phyloP scores from a whole-genome alignment of 2,113 vertebrate genomes.

The Ploceus nigricollis region DNA sequence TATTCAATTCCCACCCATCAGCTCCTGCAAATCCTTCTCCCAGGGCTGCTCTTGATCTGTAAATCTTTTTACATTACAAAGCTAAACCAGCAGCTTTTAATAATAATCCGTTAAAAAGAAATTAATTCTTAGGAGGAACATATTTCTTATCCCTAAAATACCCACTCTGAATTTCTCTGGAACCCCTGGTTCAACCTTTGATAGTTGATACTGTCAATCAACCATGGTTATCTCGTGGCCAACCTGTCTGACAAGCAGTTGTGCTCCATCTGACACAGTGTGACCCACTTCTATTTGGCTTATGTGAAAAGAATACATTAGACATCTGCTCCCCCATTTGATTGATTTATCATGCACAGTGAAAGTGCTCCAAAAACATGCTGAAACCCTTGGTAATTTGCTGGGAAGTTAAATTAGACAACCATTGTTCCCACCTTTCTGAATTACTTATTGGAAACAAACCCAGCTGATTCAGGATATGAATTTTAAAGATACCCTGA shows the following conservation, averaged over 20 bases:
- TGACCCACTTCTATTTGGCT: background rate
- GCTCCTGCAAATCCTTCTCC: background rate
- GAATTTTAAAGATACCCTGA: background rate
- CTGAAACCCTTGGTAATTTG: background rate
- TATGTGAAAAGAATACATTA: constrained; percentile 12
- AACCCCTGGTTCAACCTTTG: background rate
- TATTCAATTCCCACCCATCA: background rate
- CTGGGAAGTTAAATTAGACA: background rate
- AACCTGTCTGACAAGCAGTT: background rate
- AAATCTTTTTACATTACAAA: background rate
- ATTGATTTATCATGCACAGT: background rate
- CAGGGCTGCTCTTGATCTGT: background rate
- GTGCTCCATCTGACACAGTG: background rate
- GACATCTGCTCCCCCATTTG: constrained; percentile 23
- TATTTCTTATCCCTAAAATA: background rate
- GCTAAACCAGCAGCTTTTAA: background rate
- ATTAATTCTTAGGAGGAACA: background rate
- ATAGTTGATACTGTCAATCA: background rate
- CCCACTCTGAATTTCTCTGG: background rate
- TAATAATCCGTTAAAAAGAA: background rate
- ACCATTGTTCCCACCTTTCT: background rate
- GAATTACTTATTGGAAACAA: background rate
- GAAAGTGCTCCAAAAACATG: background rate
- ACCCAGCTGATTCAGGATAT: background rate
- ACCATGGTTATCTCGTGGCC: background rate